phyloP scores from a whole-genome alignment of 2,888 invertebrate species.

The Limenitis camilla region DNA sequence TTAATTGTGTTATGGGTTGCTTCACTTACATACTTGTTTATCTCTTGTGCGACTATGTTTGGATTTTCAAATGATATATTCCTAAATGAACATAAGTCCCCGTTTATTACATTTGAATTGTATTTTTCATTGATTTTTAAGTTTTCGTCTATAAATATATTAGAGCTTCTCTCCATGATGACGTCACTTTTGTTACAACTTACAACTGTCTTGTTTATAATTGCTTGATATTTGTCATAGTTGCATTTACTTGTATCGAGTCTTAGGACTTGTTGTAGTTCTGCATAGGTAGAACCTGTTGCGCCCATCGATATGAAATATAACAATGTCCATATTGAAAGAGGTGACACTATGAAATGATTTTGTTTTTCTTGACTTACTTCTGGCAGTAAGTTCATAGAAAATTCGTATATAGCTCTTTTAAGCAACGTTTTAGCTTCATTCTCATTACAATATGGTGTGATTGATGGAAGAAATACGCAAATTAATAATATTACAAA shows the following conservation, averaged over 20 bases:
- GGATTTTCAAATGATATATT: slow-evolving; percentile 38
- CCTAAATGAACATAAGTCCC: slow-evolving; percentile 38
- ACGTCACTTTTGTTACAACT: slow-evolving; percentile 31
- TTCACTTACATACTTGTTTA: slow-evolving; percentile 46
- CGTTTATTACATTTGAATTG: slow-evolving; percentile 26
- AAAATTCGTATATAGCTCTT: slow-evolving; percentile 34
- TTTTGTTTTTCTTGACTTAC: slow-evolving; percentile 46
- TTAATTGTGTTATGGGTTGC: slow-evolving; percentile 49
- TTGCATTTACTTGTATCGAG: slow-evolving; percentile 47
- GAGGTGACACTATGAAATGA: slow-evolving; percentile 51
- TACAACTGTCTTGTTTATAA: slow-evolving; percentile 32
- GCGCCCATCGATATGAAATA: slow-evolving; percentile 50
- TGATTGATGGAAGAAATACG: slow-evolving; percentile 25
- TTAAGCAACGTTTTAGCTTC: slow-evolving; percentile 25
- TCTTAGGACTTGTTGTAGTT: slow-evolving; percentile 41
- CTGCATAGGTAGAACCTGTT: slow-evolving; percentile 36
- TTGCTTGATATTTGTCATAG: slow-evolving; percentile 44
- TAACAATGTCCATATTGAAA: slow-evolving; percentile 55
- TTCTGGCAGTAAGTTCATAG: slow-evolving; percentile 28
- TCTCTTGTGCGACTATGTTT: slow-evolving; percentile 33
- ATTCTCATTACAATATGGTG: slow-evolving; percentile 28
- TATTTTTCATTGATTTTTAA: slow-evolving; percentile 36
- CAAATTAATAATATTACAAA: slow-evolving; percentile 21
- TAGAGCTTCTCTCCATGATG: slow-evolving; percentile 43
- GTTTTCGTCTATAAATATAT: slow-evolving; percentile 42